These are phyloP conservation scores for Synanthedon vespiformis DNA, from an alignment of 2,888 invertebrate genomes.

Conservation along the genomic window DNA sequence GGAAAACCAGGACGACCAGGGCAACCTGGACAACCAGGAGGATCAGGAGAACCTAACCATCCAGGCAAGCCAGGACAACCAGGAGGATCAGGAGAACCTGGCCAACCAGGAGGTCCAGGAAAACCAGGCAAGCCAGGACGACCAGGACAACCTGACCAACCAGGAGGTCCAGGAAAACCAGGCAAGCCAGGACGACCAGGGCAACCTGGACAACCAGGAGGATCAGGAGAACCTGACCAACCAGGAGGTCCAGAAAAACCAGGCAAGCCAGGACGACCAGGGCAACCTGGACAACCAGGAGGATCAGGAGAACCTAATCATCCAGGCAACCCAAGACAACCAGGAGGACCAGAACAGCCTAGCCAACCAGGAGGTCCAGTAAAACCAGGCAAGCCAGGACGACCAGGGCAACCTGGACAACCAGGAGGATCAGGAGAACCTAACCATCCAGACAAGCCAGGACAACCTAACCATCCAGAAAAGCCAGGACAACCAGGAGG, in stretches of 20 bases:
- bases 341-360: constrained; percentile 8
- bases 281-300: constrained; percentile 2
- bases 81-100: constrained; percentile 6
- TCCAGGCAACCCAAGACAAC: constrained; percentile 3
- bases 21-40: constrained; percentile 7
- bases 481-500: background rate
- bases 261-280: constrained; percentile 7
- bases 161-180: constrained; percentile 6
- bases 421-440: constrained; percentile 14
- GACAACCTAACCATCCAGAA: background rate
- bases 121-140: constrained; percentile 6
- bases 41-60: constrained; percentile 5
- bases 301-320: constrained; percentile 5
- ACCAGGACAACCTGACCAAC: constrained; percentile 7
- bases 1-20: constrained; percentile 1
- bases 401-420: background rate
- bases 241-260: constrained; percentile 11
- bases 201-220: constrained; percentile 5
- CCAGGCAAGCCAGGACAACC: constrained; percentile 5
- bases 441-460: background rate
- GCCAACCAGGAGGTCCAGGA: constrained; percentile 5
- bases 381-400: constrained; percentile 2
- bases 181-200: constrained; percentile 3
- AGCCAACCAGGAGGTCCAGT: constrained; percentile 19
- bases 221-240: constrained; percentile 1